Conservation (phyloP, 37 sponge, comb jelly and placozoan genomes). For the Amphimedon queenslandica region DNA sequence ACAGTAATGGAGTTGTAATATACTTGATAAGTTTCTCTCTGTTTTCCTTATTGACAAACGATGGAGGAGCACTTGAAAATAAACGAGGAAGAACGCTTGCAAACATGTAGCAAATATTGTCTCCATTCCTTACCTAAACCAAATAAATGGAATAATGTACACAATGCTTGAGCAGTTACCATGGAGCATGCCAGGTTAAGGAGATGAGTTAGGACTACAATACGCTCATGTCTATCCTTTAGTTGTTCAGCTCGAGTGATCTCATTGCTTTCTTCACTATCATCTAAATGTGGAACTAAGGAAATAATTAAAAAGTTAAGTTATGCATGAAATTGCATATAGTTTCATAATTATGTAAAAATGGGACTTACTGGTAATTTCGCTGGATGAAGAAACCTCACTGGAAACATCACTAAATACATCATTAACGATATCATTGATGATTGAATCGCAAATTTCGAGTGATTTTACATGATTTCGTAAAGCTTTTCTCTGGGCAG, state of each 20-base stretch:
- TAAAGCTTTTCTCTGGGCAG: not conserved
- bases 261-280: no score
- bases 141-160: not conserved
- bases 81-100: constrained; percentile 68
- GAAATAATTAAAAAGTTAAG: no score
- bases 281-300: no score
- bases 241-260: constrained; percentile 30
- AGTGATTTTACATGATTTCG: not conserved
- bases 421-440: no score
- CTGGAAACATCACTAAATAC: constrained; percentile 5
- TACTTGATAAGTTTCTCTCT: constrained; percentile 38
- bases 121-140: constrained; percentile 64
- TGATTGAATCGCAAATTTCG: not conserved
- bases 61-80: constrained; percentile 13
- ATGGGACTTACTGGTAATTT: no score
- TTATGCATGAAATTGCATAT: no score
- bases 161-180: constrained; percentile 29
- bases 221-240: constrained; percentile 31
- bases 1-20: constrained; percentile 1
- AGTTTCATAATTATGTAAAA: no score
- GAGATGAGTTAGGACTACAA: constrained; percentile 26
- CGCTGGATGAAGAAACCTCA: no score
- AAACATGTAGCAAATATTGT: constrained; percentile 65
- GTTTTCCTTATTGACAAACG: not conserved
- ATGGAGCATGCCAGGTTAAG: constrained; percentile 61